phyloP scores from a whole-genome alignment of 1,140 invertebrate species.

The Megalopta genalis region DNA sequence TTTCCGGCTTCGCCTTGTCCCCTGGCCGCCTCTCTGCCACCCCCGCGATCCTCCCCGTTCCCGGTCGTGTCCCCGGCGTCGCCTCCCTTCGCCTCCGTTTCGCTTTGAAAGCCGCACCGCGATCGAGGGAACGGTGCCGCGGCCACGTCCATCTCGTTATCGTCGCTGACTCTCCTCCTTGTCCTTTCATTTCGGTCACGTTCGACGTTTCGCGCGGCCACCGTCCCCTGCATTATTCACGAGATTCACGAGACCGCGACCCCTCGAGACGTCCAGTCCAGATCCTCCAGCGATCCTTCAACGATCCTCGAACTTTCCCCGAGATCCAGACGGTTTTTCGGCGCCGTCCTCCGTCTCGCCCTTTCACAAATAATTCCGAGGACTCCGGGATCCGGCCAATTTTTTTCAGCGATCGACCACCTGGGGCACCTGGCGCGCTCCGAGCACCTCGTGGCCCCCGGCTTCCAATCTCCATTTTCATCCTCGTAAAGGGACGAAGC shows the following conservation, averaged over 20 bases:
- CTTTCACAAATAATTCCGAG: too few species aligned
- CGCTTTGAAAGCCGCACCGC: slow-evolving; percentile 21
- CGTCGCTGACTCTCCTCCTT: slow-evolving; percentile 23
- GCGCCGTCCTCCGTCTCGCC: too few species aligned
- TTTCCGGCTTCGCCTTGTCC: slow-evolving; percentile 40
- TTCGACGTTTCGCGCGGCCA: slow-evolving; percentile 52
- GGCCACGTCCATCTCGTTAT: slow-evolving; percentile 51
- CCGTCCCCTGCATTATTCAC: slow-evolving; percentile 54
- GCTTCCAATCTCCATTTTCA: too few species aligned
- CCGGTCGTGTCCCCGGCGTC: too few species aligned
- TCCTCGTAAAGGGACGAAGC: too few species aligned
- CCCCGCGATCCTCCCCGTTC: too few species aligned
- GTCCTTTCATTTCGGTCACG: slow-evolving; percentile 65
- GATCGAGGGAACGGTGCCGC: slow-evolving; percentile 35
- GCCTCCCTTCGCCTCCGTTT: too few species aligned
- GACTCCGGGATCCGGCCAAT: too few species aligned
- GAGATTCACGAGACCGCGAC: slow-evolving; percentile 12
- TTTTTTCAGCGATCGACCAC: too few species aligned
- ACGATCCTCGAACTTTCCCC: slow-evolving; percentile 14
- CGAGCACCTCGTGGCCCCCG: too few species aligned
- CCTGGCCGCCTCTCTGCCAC: too few species aligned
- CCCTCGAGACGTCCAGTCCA: slow-evolving; percentile 23
- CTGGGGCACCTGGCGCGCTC: too few species aligned
- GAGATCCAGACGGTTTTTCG: slow-evolving; percentile 18
- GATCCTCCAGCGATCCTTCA: background rate